Base-by-base conservation (phyloP, 2,113 vertebrate species). In the Chunga burmeisteri region DNA sequence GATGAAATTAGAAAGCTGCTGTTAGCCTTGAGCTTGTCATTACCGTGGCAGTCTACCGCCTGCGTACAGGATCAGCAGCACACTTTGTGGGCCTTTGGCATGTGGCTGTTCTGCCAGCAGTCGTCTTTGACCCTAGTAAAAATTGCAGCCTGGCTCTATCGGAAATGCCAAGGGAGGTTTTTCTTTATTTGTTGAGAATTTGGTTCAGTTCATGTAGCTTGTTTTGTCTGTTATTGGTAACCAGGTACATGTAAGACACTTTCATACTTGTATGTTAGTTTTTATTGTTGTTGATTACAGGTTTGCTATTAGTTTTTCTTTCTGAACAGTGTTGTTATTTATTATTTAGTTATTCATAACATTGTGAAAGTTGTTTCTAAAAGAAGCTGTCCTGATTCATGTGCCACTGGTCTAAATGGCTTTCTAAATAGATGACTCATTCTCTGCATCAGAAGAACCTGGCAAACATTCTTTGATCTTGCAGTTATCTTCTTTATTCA, bases 381-480 rank as follows among this genome's bases (percentile, higher is more conserved):
- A 71, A 90, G 34, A 86, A 92, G 34, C 58, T 81, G 53, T 72
- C 66, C 47, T 80, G 53, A 62, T 58, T 65, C 13, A 10, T 27
- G 13, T 16, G 9, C 10, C 42, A 22, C 21, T 49, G 29, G 18
- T 70, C 61, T 79, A 82, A 86, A 53, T 17, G 46, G 14, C n/a
- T 73, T 75, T 56, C 96, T 98, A 98, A 85, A 97, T 93, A 52
- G 53, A 47, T 2, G 97, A 97, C 83, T 98, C 97, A 34, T 30
- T 87, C 16, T 96, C 93, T 13, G n/a, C 74, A 49, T 53, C 93
- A 89, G 62, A 20, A 88, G 40, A 74, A 55, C 87, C 53, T 16
- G 82, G 40, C 47, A 80, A 75, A 40, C 1, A 23, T 68, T 92
- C 86, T 56, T 91, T 94, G 30, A 67, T 62, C 62, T 81, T 96